Evolutionary conservation across 2,113 vertebrate genomes (phyloP).

Genomic region (Salvelinus sp.): DNA sequence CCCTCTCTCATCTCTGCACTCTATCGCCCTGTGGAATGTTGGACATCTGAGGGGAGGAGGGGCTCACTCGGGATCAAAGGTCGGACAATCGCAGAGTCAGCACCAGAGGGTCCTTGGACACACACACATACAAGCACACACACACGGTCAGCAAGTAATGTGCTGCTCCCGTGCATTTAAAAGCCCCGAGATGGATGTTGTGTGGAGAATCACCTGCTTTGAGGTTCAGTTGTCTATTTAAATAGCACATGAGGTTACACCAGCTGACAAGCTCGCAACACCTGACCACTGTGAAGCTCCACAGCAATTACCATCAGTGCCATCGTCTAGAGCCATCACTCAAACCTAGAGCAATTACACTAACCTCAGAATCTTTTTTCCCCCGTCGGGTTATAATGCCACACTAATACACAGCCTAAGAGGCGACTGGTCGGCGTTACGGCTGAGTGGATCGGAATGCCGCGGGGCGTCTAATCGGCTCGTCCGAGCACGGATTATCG

Average conservation of each 20-base stretch:
- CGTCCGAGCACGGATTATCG: conserved; percentile 67
- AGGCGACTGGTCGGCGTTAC: conserved; percentile 45
- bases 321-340: neutral
- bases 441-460: conserved; percentile 74
- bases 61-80: conserved; percentile 59
- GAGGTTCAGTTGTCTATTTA: conserved; percentile 23
- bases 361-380: neutral
- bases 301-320: neutral
- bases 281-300: neutral
- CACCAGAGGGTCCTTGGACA: conserved; percentile 36
- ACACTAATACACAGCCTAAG: conserved; percentile 34
- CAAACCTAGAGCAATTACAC: neutral
- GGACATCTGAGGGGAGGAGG: conserved; percentile 51
- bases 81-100: conserved; percentile 65
- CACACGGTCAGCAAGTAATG: conserved; percentile 19
- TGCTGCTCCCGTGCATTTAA: conserved; percentile 10
- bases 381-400: conserved; percentile 19
- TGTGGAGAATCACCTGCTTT: neutral
- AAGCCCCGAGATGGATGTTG: neutral
- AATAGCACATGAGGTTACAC: no score
- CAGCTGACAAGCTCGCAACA: conserved; percentile 3
- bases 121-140: neutral
- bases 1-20: conserved; percentile 59
- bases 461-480: conserved; percentile 64
- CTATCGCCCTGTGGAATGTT: conserved; percentile 69